A percentile compares a stretch with the other conserved stretches of the same genome.
phyloP scores from a whole-genome alignment of 2,888 invertebrate genomes.

The Sympetrum striolatum region DNA sequence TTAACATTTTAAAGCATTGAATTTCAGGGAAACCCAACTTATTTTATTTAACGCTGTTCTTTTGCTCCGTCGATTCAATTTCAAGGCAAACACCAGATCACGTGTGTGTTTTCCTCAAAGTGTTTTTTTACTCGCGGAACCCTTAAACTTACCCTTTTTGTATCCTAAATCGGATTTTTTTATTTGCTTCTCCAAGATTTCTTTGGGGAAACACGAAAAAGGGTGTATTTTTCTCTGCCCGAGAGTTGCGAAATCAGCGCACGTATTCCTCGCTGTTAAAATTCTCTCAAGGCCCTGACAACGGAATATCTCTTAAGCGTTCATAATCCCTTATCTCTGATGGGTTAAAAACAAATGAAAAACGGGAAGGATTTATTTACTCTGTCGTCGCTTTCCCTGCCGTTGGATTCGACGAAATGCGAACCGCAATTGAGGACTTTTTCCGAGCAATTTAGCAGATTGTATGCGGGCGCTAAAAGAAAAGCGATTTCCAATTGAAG shows the following conservation, averaged over 20 bases:
- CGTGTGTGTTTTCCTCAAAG: background rate
- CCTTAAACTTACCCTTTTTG: background rate
- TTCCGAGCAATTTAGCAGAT: too few relatives aligned
- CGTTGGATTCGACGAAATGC: background rate
- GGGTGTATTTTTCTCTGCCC: background rate
- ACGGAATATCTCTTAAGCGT: slow-evolving; percentile 20
- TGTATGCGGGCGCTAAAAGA: too few relatives aligned
- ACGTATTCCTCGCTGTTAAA: slow-evolving; percentile 5
- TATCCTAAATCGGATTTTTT: background rate
- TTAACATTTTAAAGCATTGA: too few relatives aligned
- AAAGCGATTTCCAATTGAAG: too few relatives aligned
- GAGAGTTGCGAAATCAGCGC: background rate
- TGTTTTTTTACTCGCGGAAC: background rate
- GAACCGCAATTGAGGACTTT: too few relatives aligned
- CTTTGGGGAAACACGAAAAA: background rate
- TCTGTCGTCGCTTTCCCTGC: background rate
- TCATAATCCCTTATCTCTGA: slow-evolving; percentile 29
- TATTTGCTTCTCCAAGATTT: background rate
- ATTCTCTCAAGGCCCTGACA: background rate
- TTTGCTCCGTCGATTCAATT: background rate
- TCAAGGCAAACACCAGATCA: background rate
- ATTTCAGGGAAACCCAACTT: too few relatives aligned
- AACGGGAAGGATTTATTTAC: background rate
- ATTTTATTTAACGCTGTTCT: background rate
- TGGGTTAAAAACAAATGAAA: background rate